These are phyloP conservation scores for Coilia nasus DNA, from an alignment of 2,797 vertebrate genomes.

Conservation along the genomic window DNA sequence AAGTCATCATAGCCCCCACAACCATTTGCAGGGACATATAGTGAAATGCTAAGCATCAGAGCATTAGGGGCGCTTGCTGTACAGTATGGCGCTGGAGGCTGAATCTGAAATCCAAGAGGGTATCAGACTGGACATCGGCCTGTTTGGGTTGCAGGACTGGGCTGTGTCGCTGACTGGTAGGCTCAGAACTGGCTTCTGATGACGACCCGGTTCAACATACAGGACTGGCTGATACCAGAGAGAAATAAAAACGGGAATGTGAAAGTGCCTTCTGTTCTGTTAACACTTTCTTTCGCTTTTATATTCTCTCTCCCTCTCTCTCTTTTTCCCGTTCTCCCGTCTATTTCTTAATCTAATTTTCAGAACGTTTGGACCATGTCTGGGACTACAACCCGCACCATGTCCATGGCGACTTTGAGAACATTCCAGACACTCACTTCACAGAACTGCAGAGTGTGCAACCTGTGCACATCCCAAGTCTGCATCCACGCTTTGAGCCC, in stretches of 20 bases:
- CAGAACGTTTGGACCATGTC: slow-evolving; percentile 78
- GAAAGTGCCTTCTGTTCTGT: neutral
- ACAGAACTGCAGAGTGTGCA: slow-evolving; percentile 97
- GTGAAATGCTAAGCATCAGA: neutral
- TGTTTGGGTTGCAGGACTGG: slow-evolving; percentile 4
- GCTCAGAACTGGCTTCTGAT: slow-evolving; percentile 22
- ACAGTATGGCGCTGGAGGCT: neutral
- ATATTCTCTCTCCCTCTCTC: neutral
- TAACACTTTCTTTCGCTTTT: slow-evolving; percentile 20
- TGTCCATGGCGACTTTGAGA: slow-evolving; percentile 87
- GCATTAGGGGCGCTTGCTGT: neutral
- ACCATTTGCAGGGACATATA: neutral
- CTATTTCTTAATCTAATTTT: neutral
- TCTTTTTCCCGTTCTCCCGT: slow-evolving; percentile 22
- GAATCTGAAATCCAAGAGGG: neutral
- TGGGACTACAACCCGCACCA: slow-evolving; percentile 92
- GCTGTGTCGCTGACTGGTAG: neutral
- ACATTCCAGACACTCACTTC: slow-evolving; percentile 89
- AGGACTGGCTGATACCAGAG: neutral
- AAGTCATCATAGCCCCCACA: neutral
- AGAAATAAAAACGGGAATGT: neutral
- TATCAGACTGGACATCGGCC: neutral
- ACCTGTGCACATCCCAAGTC: slow-evolving; percentile 84
- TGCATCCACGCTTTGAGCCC: slow-evolving; percentile 85
- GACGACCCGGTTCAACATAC: neutral